Percentiles rank a stretch among this genome's conserved stretches.
phyloP scores from a whole-genome alignment of 2,797 vertebrate genomes.

The Spheniscus humboldti region DNA sequence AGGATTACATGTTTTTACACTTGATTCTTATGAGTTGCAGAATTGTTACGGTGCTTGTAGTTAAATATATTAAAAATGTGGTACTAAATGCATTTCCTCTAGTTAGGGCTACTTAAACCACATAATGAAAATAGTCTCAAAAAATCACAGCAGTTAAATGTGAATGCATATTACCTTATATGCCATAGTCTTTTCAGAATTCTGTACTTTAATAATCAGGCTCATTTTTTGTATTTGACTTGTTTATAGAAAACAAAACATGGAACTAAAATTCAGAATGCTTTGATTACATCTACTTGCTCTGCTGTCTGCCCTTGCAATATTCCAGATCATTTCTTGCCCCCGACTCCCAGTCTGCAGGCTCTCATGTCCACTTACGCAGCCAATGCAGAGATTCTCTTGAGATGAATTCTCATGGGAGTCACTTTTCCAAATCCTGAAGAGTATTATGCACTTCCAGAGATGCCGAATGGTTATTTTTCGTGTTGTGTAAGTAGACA shows the following conservation, averaged over 20 bases:
- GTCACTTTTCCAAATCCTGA: background rate
- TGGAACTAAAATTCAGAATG: background rate
- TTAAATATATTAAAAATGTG: background rate
- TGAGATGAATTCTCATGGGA: background rate
- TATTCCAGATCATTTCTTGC: background rate
- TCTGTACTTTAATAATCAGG: background rate
- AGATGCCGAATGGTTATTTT: background rate
- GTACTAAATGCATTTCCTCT: background rate
- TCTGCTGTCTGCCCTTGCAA: background rate
- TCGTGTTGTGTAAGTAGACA: background rate
- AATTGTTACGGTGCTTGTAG: background rate
- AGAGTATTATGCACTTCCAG: background rate
- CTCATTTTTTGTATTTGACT: background rate
- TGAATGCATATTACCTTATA: background rate
- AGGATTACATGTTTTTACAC: background rate
- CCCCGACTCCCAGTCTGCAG: fast-evolving
- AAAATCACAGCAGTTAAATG: background rate
- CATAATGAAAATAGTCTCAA: background rate
- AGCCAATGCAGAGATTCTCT: background rate
- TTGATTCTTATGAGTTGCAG: background rate
- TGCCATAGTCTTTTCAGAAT: background rate
- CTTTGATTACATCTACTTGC: background rate
- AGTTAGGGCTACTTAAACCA: background rate
- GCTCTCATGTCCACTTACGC: fast-evolving
- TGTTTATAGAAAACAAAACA: background rate